A percentile compares a stretch with the other conserved stretches of the same genome.
These are phyloP conservation scores for Cepphus grylle DNA, from an alignment of 2,113 vertebrate species.

Conservation along the genomic window DNA sequence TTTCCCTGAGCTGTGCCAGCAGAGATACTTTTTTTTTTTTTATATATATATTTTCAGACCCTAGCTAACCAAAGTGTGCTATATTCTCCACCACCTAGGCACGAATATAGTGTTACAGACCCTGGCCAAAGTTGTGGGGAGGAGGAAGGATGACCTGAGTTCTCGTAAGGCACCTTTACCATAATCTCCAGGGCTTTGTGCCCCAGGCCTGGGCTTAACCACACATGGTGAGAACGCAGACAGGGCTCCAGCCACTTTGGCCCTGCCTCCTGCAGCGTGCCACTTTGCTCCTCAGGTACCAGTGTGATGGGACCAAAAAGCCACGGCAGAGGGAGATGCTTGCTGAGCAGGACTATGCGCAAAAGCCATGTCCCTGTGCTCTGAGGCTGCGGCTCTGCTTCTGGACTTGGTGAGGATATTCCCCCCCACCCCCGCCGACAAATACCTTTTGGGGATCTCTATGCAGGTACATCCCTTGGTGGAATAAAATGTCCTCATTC, in stretches of 20 bases:
- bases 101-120: not conserved
- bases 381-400: not conserved
- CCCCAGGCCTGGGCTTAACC: not conserved
- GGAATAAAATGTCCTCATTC: not conserved
- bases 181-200: not conserved
- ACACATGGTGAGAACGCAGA: fast-evolving
- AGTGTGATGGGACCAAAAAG: fast-evolving
- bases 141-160: not conserved
- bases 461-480: not conserved
- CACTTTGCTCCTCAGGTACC: not conserved
- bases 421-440: fast-evolving
- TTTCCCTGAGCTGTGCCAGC: constrained; percentile 45
- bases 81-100: not conserved
- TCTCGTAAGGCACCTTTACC: not conserved
- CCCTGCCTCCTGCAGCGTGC: fast-evolving
- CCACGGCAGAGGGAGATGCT: not conserved
- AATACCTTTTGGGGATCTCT: not conserved
- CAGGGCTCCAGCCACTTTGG: not conserved
- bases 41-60: constrained; percentile 8
- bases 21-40: not conserved
- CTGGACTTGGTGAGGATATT: not conserved
- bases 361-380: not conserved
- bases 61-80: not conserved
- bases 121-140: not conserved
- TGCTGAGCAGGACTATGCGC: fast-evolving